Evolutionary conservation across 2,888 invertebrate genomes (phyloP).

Genomic region (Agrilus biguttatus): DNA sequence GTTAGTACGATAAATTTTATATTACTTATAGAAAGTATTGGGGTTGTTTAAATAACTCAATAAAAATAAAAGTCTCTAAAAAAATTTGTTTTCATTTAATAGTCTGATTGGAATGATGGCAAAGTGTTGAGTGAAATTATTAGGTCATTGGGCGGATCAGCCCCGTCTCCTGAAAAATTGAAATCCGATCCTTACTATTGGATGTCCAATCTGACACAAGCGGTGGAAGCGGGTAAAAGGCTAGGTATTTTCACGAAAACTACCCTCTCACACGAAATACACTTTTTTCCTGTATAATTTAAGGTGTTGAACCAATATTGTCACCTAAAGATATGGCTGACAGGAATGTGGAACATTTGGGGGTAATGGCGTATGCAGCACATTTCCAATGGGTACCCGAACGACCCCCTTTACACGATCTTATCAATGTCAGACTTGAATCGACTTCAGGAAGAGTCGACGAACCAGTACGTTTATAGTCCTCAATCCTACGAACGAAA

Average conservation of each 20-base stretch:
- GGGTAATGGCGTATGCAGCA: slow-evolving; percentile 94
- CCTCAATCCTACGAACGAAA: slow-evolving; percentile 5
- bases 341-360: slow-evolving; percentile 88
- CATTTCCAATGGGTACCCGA: slow-evolving; percentile 82
- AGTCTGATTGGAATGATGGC: slow-evolving; percentile 98
- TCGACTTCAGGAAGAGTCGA: slow-evolving; percentile 76
- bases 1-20: slow-evolving; percentile 49
- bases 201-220: slow-evolving; percentile 69
- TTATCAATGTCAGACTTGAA: slow-evolving; percentile 65
- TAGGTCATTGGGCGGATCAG: slow-evolving; percentile 75
- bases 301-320: slow-evolving; percentile 76
- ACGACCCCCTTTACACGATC: slow-evolving; percentile 67
- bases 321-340: slow-evolving; percentile 91
- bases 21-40: not conserved
- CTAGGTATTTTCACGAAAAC: slow-evolving; percentile 32
- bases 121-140: slow-evolving; percentile 77
- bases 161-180: slow-evolving; percentile 67
- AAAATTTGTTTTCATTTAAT: slow-evolving; percentile 19
- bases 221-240: slow-evolving; percentile 55
- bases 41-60: too few species aligned
- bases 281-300: slow-evolving; percentile 2
- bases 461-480: slow-evolving; percentile 51
- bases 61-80: not conserved
- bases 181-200: slow-evolving; percentile 62
- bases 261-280: too few species aligned